Evolutionary conservation across 2,888 invertebrate genomes (phyloP), one percentile per base, ranked within the genome.

Genomic region (Campopleginae sp.): DNA sequence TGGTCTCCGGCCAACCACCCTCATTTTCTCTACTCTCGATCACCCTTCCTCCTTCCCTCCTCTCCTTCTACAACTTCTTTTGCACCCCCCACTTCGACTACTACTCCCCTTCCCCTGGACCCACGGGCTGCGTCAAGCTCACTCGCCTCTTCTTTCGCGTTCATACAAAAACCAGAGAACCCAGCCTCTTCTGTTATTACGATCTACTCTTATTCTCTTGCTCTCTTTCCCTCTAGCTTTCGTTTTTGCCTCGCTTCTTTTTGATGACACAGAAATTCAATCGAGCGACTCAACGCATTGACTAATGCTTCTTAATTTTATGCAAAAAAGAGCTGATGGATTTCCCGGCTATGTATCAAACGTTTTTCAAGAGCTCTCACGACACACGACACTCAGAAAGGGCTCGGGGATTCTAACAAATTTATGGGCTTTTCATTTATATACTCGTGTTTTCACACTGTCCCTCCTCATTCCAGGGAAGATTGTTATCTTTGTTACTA

Each of bases 1-100:
- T 77, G 58, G 76, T 82, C 75, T 75, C 42, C 72, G 85, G 27
- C 76, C 70, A 82, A 76, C 80, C 80, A 86, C 83, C 85, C 85
- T 66, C 65, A 27, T 48, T 54, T 74, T 72, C 77, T 68, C 33
- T 71, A 38, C 58, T 70, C n/a, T 74, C 74, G 38, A 58, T 77
- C 68, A 58, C 77, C 66, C 76, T 76, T 54, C 42, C 65, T 19
- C 42, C 38, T 58, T 23, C 42, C 23, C 48, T 17, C 38, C n/a
- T 12, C 14, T 46, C 75, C 46, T 46, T 7, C 74, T 61, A 6
- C 27, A 14, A 38, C 54, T 38, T 38, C 51, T 23, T 61, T 7
- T 38, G 10, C 33, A n/a, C 63, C 63, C 63, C 19, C 51, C 51
- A 48, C 78, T 5, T 4, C 19, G 31, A 2, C 31, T 2, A 10